Conservation (phyloP, 2,113 vertebrate species). For the Naja naja region DNA sequence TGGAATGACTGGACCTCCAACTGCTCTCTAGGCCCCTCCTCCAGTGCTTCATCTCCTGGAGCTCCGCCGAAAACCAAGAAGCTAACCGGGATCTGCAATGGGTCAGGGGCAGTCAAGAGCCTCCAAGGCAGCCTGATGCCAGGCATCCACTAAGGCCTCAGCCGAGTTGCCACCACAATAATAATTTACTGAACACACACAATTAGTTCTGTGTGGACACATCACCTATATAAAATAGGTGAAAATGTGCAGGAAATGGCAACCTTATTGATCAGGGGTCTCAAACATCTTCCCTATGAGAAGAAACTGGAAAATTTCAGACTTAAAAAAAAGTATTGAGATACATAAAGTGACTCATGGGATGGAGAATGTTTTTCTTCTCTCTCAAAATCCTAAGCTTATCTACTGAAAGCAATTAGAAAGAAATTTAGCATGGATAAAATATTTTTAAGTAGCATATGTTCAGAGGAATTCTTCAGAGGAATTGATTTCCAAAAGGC, state of each 20-base stretch:
- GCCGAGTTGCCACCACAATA: not conserved
- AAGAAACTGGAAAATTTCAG: not conserved
- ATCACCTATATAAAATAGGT: not conserved
- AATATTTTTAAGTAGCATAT: not conserved
- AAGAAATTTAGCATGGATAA: not conserved
- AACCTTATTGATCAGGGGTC: not conserved
- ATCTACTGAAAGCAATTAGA: not conserved
- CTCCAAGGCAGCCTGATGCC: no score
- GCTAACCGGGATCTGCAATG: no score
- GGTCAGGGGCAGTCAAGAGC: no score
- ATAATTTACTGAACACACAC: not conserved
- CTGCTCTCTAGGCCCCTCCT: no score
- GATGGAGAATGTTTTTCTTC: not conserved
- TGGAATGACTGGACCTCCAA: no score
- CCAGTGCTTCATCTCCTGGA: no score
- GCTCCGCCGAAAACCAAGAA: no score
- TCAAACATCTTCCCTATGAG: not conserved
- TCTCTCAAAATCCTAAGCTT: not conserved
- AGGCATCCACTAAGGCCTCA: no score
- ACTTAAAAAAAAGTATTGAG: not conserved
- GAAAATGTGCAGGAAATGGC: not conserved
- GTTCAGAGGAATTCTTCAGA: no score
- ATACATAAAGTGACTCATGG: not conserved
- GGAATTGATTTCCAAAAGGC: not conserved
- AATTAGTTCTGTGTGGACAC: not conserved